These are phyloP conservation scores for Hormaphis cornu DNA, from an alignment of 1,140 invertebrate species.

Conservation along the genomic window DNA sequence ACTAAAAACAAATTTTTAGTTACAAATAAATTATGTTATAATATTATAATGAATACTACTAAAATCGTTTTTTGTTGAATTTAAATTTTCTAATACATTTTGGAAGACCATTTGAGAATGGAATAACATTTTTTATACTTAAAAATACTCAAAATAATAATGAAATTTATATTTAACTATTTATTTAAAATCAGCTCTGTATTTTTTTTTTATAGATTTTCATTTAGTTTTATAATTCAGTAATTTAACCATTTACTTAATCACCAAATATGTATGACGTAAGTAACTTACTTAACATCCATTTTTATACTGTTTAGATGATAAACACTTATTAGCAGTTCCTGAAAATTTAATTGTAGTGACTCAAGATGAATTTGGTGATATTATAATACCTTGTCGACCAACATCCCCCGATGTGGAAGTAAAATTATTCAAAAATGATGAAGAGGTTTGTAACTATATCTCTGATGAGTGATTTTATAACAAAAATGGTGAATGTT, in stretches of 20 bases:
- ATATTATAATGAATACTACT: too few relatives aligned
- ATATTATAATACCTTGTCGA: slow-evolving; percentile 54
- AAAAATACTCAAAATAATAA: too few relatives aligned
- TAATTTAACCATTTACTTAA: too few relatives aligned
- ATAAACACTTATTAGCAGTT: slow-evolving; percentile 32
- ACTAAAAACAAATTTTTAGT: too few relatives aligned
- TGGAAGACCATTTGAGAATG: too few relatives aligned
- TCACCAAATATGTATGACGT: too few relatives aligned
- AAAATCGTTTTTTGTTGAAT: too few relatives aligned
- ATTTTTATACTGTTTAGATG: slow-evolving; percentile 15
- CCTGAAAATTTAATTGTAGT: slow-evolving; percentile 20
- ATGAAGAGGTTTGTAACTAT: slow-evolving; percentile 17
- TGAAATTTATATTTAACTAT: too few relatives aligned
- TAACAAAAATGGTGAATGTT: not conserved
- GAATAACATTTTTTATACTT: too few relatives aligned
- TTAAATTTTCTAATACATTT: too few relatives aligned
- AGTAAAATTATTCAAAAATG: slow-evolving; percentile 44
- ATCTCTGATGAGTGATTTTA: not conserved
- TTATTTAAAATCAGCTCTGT: not conserved
- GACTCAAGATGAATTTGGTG: slow-evolving; percentile 37
- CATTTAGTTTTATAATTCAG: too few relatives aligned
- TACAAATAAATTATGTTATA: too few relatives aligned
- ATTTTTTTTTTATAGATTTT: not conserved
- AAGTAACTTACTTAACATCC: not conserved
- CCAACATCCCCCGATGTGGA: slow-evolving; percentile 55